Evolutionary conservation across 2,797 vertebrate species (phyloP).

Genomic region (Parauchenoglanis ngamensis): DNA sequence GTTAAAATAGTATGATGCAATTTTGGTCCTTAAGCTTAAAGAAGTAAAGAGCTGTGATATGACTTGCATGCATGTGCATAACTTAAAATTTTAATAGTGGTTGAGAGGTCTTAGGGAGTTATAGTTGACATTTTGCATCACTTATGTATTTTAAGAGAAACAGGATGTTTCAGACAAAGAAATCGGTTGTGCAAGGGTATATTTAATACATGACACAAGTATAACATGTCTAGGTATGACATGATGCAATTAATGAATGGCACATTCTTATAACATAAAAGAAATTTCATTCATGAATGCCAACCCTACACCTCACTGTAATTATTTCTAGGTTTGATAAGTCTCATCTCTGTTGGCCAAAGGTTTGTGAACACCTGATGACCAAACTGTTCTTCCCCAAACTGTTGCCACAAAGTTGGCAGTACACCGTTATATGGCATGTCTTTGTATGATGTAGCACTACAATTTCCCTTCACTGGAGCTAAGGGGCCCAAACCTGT

Average conservation of each 20-base stretch:
- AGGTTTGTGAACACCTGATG: background rate
- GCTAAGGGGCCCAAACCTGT: background rate
- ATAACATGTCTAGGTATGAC: background rate
- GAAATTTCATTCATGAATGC: too few species aligned
- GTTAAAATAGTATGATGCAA: background rate
- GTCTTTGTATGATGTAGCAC: background rate
- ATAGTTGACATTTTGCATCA: background rate
- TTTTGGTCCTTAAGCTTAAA: background rate
- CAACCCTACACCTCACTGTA: too few species aligned
- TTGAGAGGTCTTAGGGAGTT: background rate
- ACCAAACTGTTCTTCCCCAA: background rate
- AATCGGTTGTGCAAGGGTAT: background rate
- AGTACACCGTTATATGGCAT: background rate
- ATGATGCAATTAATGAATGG: too few species aligned
- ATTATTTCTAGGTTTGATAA: background rate
- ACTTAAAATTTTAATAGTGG: background rate
- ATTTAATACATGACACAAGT: background rate
- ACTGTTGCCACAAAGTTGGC: background rate
- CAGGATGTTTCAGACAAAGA: background rate
- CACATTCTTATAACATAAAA: too few species aligned
- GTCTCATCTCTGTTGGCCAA: background rate
- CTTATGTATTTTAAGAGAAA: background rate
- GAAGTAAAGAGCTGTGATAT: background rate
- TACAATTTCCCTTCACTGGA: background rate
- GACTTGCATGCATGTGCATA: background rate